Conservation (phyloP, 2,888 invertebrate genomes). For the Pristionchus japonicus region DNA sequence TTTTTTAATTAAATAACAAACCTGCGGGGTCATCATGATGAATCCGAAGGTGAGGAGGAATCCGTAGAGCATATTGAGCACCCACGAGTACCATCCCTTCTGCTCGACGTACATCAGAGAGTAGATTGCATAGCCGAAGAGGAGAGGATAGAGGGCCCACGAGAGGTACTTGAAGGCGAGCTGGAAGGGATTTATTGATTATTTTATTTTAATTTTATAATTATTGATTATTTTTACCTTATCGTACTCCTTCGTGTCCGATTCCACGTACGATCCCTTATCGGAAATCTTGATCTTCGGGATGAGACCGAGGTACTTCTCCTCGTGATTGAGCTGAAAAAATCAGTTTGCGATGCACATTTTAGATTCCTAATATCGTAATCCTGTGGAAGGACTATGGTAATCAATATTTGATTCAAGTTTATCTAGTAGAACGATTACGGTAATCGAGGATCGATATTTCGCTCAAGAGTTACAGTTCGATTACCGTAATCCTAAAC, state of each 20-base stretch:
- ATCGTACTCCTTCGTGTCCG: slow-evolving; percentile 93
- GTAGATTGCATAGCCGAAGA: slow-evolving; percentile 93
- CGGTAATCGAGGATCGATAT: no score
- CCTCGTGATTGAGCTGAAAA: slow-evolving; percentile 10
- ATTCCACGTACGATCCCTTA: slow-evolving; percentile 95
- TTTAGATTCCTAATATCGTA: no score
- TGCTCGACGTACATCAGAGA: slow-evolving; percentile 95
- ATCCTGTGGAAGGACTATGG: no score
- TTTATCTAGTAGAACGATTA: no score
- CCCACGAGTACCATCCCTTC: slow-evolving; percentile 93
- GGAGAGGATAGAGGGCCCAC: slow-evolving; percentile 93
- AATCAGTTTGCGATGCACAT: no score
- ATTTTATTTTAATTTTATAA: background rate
- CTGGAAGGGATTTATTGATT: slow-evolving; percentile 77
- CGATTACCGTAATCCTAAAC: background rate
- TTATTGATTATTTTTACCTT: slow-evolving; percentile 74
- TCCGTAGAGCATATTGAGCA: slow-evolving; percentile 95
- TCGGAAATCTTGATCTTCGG: slow-evolving; percentile 88
- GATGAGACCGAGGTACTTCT: slow-evolving; percentile 84
- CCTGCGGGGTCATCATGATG: slow-evolving; percentile 99
- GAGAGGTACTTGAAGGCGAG: slow-evolving; percentile 94
- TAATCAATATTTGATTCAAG: no score
- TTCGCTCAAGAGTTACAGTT: no score
- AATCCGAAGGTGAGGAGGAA: slow-evolving; percentile 97
- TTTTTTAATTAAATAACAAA: slow-evolving; percentile 20